Conservation (phyloP, 2,113 vertebrate genomes). For the Edolisoma coerulescens region DNA sequence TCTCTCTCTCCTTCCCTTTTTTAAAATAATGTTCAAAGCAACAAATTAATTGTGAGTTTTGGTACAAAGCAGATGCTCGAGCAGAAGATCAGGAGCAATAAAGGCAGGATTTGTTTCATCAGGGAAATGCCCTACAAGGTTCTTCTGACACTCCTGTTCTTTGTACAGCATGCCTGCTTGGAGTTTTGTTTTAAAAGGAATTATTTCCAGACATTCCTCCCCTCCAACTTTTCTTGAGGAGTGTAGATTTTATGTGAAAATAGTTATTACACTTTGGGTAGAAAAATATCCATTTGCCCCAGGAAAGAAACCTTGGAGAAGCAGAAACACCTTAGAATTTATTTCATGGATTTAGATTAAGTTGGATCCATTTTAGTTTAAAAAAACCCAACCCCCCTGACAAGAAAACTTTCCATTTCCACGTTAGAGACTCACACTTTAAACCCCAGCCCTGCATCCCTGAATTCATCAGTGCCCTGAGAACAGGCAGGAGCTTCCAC, state of each 20-base stretch:
- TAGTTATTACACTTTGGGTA: background rate
- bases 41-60: background rate
- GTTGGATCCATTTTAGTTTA: background rate
- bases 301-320: background rate
- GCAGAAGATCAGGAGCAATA: constrained; percentile 11
- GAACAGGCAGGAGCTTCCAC: background rate
- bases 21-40: background rate
- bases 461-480: background rate
- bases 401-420: background rate
- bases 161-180: background rate
- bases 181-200: constrained; percentile 14
- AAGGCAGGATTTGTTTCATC: constrained; percentile 22
- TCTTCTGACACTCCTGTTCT: background rate
- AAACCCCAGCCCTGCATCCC: background rate
- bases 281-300: background rate
- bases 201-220: constrained; percentile 39
- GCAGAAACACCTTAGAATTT: background rate
- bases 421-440: background rate
- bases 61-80: background rate
- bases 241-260: background rate
- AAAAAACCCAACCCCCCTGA: background rate
- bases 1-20: background rate
- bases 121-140: background rate
- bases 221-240: background rate
- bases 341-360: background rate